Percentiles rank a stretch among this genome's conserved stretches.
Conservation (phyloP, 1,140 invertebrate species). For the Zaprionus africanus region DNA sequence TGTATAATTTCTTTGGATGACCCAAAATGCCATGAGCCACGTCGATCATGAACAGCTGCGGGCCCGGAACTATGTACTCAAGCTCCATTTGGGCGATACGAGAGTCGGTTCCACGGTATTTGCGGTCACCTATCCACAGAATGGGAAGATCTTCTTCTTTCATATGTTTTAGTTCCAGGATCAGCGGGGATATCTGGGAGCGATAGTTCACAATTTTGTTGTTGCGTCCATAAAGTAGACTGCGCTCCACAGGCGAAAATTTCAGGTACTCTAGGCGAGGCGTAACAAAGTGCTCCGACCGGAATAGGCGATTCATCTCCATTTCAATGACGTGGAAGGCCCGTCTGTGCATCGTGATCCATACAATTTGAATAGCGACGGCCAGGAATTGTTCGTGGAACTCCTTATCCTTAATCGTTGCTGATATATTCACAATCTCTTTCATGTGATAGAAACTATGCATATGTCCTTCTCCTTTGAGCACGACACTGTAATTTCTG, state of each 20-base stretch:
- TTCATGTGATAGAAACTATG: conserved; percentile 64
- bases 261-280: conserved; percentile 46
- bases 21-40: conserved; percentile 73
- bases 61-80: conserved; percentile 73
- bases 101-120: conserved; percentile 72
- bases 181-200: conserved; percentile 67
- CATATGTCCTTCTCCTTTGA: conserved; percentile 71
- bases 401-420: conserved; percentile 56
- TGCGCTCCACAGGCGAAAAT: conserved; percentile 57
- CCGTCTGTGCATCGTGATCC: conserved; percentile 73
- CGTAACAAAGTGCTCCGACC: conserved; percentile 73
- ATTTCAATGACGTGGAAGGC: conserved; percentile 71
- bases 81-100: conserved; percentile 69
- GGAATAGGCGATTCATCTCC: conserved; percentile 78
- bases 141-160: conserved; percentile 65
- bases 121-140: conserved; percentile 78
- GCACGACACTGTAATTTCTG: conserved; percentile 69
- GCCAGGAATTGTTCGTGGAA: conserved; percentile 77
- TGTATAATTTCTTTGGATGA: conserved; percentile 68
- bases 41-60: conserved; percentile 74
- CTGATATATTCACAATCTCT: conserved; percentile 66
- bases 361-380: conserved; percentile 67
- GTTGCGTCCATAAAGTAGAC: conserved; percentile 68
- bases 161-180: conserved; percentile 66
- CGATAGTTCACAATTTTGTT: conserved; percentile 72